A percentile compares a stretch with the other conserved stretches of the same genome.
phyloP scores from a whole-genome alignment of 2,888 invertebrate species.

The Drosophila eohydei region DNA sequence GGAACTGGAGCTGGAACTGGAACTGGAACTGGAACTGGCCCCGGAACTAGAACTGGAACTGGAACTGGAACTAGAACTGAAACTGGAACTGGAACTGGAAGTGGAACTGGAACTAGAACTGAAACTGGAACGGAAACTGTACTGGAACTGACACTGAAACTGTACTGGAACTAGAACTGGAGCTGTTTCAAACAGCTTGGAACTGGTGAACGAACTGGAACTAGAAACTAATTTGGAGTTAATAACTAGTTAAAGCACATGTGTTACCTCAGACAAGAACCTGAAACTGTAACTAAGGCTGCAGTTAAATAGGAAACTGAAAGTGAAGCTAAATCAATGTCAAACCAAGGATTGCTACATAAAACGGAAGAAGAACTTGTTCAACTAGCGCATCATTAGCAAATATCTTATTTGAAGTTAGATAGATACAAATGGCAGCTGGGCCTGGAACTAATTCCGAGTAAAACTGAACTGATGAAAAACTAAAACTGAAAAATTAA shows the following conservation, averaged over 20 bases:
- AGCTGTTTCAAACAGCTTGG: not conserved
- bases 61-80: not conserved
- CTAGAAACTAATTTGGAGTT: not conserved
- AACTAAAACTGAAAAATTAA: too few species aligned
- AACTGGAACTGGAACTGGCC: conserved; percentile 1
- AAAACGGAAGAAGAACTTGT: not conserved
- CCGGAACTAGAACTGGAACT: not conserved
- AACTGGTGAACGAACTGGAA: not conserved
- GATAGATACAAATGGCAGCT: too few species aligned
- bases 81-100: not conserved
- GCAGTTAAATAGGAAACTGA: not conserved
- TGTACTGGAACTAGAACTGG: not conserved
- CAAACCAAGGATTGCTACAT: not conserved
- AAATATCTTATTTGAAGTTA: too few species aligned
- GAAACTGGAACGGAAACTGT: too few species aligned
- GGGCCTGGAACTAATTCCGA: too few species aligned
- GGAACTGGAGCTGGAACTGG: not conserved
- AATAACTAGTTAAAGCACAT: too few species aligned
- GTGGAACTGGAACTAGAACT: not conserved
- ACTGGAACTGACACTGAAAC: not conserved
- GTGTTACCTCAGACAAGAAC: too few species aligned
- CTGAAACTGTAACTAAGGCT: not conserved
- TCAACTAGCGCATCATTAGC: not conserved
- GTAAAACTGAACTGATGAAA: too few species aligned
- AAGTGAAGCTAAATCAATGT: not conserved